Evolutionary conservation across 1,140 invertebrate genomes (phyloP).

Genomic region (Drosophila takahashii): DNA sequence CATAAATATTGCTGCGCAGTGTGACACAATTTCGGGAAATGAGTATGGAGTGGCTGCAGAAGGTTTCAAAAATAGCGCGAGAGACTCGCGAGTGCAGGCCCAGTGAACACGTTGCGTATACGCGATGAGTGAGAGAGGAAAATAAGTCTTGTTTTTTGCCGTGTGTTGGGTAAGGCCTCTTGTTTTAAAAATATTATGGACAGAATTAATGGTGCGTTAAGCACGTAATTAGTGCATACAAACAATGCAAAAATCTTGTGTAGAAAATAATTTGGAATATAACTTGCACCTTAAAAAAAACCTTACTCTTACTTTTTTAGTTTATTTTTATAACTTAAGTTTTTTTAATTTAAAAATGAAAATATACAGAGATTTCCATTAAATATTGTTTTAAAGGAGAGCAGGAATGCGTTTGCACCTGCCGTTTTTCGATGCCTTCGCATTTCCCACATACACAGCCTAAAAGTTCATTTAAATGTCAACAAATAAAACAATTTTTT

Average conservation of each 20-base stretch:
- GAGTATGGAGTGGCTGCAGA: slow-evolving; percentile 23
- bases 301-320: too few species aligned
- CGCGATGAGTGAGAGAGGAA: slow-evolving; percentile 10
- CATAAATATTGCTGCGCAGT: slow-evolving; percentile 26
- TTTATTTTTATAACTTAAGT: too few species aligned
- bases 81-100: slow-evolving; percentile 16
- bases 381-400: too few species aligned
- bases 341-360: too few species aligned
- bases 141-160: neutral
- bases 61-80: slow-evolving; percentile 38
- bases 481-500: too few species aligned
- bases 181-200: neutral
- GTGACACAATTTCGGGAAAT: slow-evolving; percentile 40
- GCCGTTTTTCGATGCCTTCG: too few species aligned
- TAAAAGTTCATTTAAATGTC: too few species aligned
- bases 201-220: neutral
- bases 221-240: slow-evolving; percentile 6
- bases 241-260: neutral
- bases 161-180: neutral
- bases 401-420: too few species aligned
- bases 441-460: too few species aligned
- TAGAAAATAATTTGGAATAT: neutral
- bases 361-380: too few species aligned
- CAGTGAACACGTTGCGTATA: slow-evolving; percentile 39
- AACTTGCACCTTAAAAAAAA: neutral